phyloP scores from a whole-genome alignment of 2,113 vertebrate genomes.

The Progne subis region DNA sequence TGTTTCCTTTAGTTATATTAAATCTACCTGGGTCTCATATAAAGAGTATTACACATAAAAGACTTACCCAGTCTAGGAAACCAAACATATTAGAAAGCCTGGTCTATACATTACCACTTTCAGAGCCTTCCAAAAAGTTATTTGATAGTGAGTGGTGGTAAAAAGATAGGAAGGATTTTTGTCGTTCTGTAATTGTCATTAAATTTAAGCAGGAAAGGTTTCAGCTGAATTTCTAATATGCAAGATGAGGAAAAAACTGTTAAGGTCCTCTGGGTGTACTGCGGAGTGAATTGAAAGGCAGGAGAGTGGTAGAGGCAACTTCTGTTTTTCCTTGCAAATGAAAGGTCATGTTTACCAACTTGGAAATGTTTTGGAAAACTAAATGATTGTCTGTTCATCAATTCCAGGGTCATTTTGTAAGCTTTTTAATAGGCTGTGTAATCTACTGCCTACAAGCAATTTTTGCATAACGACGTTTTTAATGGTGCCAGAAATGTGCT shows the following conservation, averaged over 20 bases:
- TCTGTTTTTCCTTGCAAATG: neutral
- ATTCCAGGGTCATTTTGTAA: neutral
- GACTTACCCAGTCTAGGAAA: neutral
- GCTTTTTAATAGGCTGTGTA: neutral
- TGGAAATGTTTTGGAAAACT: neutral
- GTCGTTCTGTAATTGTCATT: neutral
- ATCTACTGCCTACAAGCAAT: neutral
- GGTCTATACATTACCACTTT: neutral
- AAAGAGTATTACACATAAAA: neutral
- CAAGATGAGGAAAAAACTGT: neutral
- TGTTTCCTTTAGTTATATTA: neutral
- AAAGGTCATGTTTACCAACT: neutral
- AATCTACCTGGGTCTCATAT: neutral
- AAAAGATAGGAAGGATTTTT: neutral
- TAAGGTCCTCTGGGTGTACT: neutral
- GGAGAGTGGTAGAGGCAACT: neutral
- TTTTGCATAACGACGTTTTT: neutral
- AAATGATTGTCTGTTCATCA: neutral
- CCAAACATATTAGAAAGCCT: neutral
- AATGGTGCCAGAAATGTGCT: neutral
- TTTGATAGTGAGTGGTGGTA: neutral
- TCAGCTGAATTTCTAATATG: neutral
- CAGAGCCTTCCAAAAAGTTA: constrained; percentile 1
- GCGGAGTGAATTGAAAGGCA: neutral
- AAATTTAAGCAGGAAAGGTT: neutral